Conservation (phyloP, 2,113 vertebrate species). For the Dromaius novaehollandiae region DNA sequence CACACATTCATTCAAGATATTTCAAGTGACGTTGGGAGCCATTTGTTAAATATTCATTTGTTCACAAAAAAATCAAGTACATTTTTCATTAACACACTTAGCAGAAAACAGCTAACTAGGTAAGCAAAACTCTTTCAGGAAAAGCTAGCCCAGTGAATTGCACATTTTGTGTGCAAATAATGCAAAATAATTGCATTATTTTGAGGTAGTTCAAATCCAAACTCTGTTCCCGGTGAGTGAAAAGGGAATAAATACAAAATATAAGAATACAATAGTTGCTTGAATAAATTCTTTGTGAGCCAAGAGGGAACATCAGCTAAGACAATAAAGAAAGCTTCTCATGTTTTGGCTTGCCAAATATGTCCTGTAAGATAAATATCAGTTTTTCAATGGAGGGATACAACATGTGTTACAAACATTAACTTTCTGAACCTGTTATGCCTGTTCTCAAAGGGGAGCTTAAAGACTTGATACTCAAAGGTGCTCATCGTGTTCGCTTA, state of each 20-base stretch:
- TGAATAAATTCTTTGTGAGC: background rate
- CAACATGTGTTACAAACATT: background rate
- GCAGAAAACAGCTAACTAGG: background rate
- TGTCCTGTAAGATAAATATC: background rate
- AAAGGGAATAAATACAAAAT: background rate
- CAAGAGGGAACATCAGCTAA: background rate
- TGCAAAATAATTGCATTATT: background rate
- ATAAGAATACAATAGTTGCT: background rate
- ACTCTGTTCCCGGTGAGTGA: background rate
- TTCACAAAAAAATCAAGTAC: background rate
- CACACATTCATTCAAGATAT: background rate
- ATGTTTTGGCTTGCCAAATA: background rate
- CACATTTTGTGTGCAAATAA: too few species aligned
- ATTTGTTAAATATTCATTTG: background rate
- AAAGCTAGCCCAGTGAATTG: background rate
- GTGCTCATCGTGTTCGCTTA: background rate
- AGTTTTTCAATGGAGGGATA: background rate
- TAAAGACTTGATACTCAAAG: background rate
- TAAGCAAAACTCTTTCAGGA: background rate
- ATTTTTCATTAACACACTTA: background rate
- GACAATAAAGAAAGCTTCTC: background rate
- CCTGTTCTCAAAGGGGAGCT: background rate
- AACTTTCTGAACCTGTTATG: background rate
- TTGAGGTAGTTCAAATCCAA: background rate
- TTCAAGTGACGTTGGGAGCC: background rate